Base-by-base conservation (phyloP, 2,797 vertebrate species). In the Brachyalestes nurse region DNA sequence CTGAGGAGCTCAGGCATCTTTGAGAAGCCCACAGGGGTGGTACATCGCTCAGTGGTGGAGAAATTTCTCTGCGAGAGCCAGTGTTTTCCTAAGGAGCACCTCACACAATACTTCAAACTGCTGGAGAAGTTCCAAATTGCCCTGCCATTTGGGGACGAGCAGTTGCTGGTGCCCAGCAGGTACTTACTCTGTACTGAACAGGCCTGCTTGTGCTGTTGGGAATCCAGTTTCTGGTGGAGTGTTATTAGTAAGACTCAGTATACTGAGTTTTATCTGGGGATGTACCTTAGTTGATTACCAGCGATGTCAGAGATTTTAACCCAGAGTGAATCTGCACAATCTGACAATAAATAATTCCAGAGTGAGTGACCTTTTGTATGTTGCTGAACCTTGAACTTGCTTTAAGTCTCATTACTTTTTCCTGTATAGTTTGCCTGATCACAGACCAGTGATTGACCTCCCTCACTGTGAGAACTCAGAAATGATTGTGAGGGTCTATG, bases 41-140 rank as follows among this genome's bases (percentile, higher is more conserved):
- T 98, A 25, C 95, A 95, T 83, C 96, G 95, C 80, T 95, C 93
- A 0, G 90, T 93, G 82, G 94, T 98, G 88, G 96, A 98, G 86
- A 95, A 86, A 86, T 95, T 96, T 85, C 93, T 99, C 70, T 93
- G 89, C 7, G 95, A 97, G 89, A 96, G 92, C 49, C 94, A 86
- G 84, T 95, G 93, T 86, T 98, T 99, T 89, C 97, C 97, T 2
- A 94, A 94, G 85, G 93, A 91, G 72, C 96, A 97, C 87, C 89
- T 96, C 89, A 90, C 89, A 4, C 96, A 98, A 80, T 98, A 97
- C 88, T 96, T 99, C 51, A 98, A 95, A 64, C 95, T 99, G 80
- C 91, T 99, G 89, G 97, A 99, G 90, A 98, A 97, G 90, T 98
- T 99, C 82, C 98, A 97, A 88, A 97, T 99, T 67, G 97, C 96